Evolutionary conservation across 1,140 invertebrate species (phyloP).

Genomic region (Aradophagus sp.): DNA sequence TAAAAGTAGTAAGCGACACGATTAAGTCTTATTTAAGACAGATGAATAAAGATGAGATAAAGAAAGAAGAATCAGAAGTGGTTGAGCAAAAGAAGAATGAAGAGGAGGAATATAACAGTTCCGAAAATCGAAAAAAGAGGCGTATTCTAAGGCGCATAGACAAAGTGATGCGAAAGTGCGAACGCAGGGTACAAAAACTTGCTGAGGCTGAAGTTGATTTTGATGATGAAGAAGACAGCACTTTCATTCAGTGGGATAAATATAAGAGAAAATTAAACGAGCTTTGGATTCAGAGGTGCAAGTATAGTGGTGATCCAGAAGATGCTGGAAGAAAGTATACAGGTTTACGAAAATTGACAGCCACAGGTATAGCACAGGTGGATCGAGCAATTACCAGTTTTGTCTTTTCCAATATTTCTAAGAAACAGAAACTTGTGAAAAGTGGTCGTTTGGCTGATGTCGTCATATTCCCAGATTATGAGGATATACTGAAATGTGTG

Average conservation of each 20-base stretch:
- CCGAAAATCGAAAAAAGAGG: slow-evolving; percentile 18
- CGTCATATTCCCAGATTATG: slow-evolving; percentile 76
- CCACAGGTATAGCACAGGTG: slow-evolving; percentile 72
- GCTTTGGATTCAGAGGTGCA: slow-evolving; percentile 75
- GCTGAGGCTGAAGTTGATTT: slow-evolving; percentile 70
- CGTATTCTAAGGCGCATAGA: slow-evolving; percentile 69
- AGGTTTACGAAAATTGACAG: slow-evolving; percentile 69
- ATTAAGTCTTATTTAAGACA: no score
- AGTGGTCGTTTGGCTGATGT: slow-evolving; percentile 39
- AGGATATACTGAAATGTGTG: slow-evolving; percentile 76
- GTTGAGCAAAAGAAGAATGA: slow-evolving; percentile 53
- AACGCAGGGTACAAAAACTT: slow-evolving; percentile 71
- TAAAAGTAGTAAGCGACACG: no score
- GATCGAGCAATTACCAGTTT: slow-evolving; percentile 76
- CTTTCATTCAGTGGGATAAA: slow-evolving; percentile 75
- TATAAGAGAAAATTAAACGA: slow-evolving; percentile 73
- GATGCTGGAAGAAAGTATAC: slow-evolving; percentile 72
- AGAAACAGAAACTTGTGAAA: slow-evolving; percentile 62
- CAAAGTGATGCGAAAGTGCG: slow-evolving; percentile 68
- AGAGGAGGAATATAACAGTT: slow-evolving; percentile 49
- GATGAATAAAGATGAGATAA: no score
- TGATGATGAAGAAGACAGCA: slow-evolving; percentile 70
- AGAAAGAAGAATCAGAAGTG: slow-evolving; percentile 11
- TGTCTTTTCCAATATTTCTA: slow-evolving; percentile 68
- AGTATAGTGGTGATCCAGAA: slow-evolving; percentile 73